Conservation (phyloP, 2,797 vertebrate species). For the Intellagama lesueurii region DNA sequence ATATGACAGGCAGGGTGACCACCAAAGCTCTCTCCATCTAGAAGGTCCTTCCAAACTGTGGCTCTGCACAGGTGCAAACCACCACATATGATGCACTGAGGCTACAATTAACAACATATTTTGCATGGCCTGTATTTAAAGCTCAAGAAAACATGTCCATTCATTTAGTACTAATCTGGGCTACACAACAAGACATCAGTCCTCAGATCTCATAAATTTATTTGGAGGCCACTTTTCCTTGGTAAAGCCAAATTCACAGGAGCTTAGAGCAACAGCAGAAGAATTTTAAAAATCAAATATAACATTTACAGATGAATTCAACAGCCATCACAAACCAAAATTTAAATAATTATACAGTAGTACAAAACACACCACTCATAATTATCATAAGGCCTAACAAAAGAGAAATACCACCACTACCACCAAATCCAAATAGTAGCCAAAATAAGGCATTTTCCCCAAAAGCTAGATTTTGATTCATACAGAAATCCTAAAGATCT, state of each 20-base stretch:
- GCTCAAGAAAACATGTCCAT: background rate
- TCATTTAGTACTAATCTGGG: background rate
- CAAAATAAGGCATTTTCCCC: background rate
- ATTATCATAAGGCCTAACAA: background rate
- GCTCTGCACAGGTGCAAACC: too few relatives aligned
- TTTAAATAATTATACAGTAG: background rate
- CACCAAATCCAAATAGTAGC: background rate
- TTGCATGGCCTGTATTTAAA: background rate
- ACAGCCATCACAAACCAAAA: background rate
- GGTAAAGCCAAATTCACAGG: background rate
- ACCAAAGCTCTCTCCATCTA: too few relatives aligned
- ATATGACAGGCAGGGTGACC: too few relatives aligned
- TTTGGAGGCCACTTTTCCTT: background rate
- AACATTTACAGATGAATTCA: background rate
- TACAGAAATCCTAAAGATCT: background rate
- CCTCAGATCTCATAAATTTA: background rate
- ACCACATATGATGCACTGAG: too few relatives aligned
- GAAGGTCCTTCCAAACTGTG: too few relatives aligned
- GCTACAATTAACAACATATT: too few relatives aligned
- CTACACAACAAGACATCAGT: background rate
- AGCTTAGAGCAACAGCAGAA: background rate
- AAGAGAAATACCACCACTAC: background rate
- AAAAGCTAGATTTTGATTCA: background rate
- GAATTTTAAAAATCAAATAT: background rate
- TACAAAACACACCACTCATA: background rate